Evolutionary conservation across 92 coral and sea anemone genomes (phyloP), one percentile per base, ranked within the genome.

Genomic region (Zoanthus sansibaricus): DNA sequence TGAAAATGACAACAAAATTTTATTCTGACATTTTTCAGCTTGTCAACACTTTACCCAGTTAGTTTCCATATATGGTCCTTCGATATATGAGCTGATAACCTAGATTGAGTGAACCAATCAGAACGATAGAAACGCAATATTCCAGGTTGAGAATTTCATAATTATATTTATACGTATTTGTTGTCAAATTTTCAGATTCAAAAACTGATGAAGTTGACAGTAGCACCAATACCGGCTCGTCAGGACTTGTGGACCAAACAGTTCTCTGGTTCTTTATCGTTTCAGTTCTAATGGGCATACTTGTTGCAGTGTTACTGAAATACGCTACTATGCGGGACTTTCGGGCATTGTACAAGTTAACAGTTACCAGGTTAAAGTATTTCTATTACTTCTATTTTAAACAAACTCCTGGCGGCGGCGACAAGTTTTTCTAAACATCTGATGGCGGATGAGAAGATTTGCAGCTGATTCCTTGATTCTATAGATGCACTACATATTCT

Each of bases 381-480:
- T 95, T 95, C 79, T 95, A 95, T 76, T 97, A 88, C 76, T 97
- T 88, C 86, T 92, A 97, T 76, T 89, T 92, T 82, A 92, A 83
- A 37, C 88, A 83, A 47, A 87, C 93, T 32, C 90, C 93, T 7
- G 58, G 37, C 6, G 94, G 96, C 9, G 94, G 96, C 13, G 66
- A 89, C 83, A 89, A 83, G 73, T 94, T 85, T 42, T 94, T 94
- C 90, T 94, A 84, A 90, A 11, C 67, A 52, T 18, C 32, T 31
- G 16, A 76, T 12, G 67, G 47, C 68, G 64, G 9, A 30, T 4
- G 79, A 4, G 20, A 10, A 46, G 31, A 21, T 12, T 16, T 10
- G 1, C 37, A 49, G 55, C 55, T 9, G 10, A 11, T 49, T 49
- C 55, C 9, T 7, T 49, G 54, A 4, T 49, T 49, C 2, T 49